These are phyloP conservation scores for Melanogrammus aeglefinus DNA, from an alignment of 2,797 vertebrate species.

Conservation along the genomic window DNA sequence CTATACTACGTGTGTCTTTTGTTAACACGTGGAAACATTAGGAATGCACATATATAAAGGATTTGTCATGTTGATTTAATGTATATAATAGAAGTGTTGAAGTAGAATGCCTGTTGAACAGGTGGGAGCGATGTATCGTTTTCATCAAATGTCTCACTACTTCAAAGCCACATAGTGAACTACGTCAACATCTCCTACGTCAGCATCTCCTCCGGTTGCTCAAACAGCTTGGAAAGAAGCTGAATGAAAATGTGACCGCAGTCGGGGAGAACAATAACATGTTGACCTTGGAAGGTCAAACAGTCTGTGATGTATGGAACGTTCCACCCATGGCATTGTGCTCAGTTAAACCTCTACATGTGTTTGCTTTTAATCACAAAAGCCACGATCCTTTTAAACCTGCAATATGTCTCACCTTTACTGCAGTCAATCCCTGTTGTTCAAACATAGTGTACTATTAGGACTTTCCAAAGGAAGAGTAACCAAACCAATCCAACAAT, in stretches of 20 bases:
- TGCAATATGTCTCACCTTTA: not conserved
- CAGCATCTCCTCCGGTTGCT: not conserved
- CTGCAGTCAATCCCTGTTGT: not conserved
- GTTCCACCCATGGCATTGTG: not conserved
- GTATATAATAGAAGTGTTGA: not conserved
- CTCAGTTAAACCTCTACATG: not conserved
- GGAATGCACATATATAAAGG: not conserved
- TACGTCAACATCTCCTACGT: not conserved
- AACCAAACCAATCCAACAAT: not conserved
- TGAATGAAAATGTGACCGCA: not conserved
- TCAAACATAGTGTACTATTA: not conserved
- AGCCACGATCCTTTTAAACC: not conserved
- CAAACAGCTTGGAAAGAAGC: not conserved
- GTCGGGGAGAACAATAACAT: not conserved
- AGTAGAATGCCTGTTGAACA: not conserved
- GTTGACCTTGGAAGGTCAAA: not conserved
- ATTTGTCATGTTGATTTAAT: not conserved
- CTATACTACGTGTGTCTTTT: not conserved
- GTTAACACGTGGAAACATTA: not conserved
- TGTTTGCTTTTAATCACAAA: conserved; percentile 1
- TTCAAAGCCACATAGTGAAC: not conserved
- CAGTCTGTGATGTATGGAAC: not conserved
- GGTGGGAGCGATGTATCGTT: not conserved
- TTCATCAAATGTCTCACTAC: not conserved
- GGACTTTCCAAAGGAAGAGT: not conserved